phyloP scores from a whole-genome alignment of 2,797 vertebrate species.

The Synanceia verrucosa region DNA sequence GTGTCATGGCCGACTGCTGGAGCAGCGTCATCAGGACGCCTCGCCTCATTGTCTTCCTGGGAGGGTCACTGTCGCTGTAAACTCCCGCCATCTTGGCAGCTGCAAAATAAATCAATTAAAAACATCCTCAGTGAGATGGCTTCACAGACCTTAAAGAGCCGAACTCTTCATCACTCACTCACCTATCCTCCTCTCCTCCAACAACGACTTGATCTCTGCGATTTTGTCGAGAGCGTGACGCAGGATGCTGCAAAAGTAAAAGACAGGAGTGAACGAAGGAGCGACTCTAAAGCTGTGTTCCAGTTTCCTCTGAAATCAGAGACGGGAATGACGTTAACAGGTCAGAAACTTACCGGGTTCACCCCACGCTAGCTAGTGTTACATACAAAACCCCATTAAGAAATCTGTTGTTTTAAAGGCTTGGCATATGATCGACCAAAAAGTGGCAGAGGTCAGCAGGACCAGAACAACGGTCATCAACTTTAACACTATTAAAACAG shows the following conservation, averaged over 20 bases:
- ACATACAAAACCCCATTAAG: neutral
- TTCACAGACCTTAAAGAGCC: too few species aligned
- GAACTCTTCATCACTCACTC: neutral
- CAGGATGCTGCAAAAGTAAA: slow-evolving; percentile 82
- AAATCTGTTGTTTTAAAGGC: neutral
- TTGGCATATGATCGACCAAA: neutral
- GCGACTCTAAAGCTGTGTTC: too few species aligned
- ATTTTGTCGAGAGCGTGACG: slow-evolving; percentile 91
- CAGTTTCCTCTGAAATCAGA: too few species aligned
- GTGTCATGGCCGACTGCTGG: slow-evolving; percentile 95
- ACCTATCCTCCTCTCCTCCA: slow-evolving; percentile 94
- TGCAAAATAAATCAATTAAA: slow-evolving; percentile 57
- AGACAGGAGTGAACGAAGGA: too few species aligned
- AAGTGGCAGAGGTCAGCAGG: too few species aligned
- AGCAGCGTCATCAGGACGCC: slow-evolving; percentile 94
- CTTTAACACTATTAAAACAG: accelerated
- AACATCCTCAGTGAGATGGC: too few species aligned
- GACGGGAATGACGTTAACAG: too few species aligned
- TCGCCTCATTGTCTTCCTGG: slow-evolving; percentile 92
- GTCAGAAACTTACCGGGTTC: too few species aligned
- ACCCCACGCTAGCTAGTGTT: too few species aligned
- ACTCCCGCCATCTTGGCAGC: slow-evolving; percentile 92
- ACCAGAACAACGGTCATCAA: too few species aligned
- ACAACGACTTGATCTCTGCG: slow-evolving; percentile 91
- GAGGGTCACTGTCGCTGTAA: slow-evolving; percentile 90